Base-by-base conservation (phyloP, 2,888 invertebrate genomes). In the Drosophila subquinaria region DNA sequence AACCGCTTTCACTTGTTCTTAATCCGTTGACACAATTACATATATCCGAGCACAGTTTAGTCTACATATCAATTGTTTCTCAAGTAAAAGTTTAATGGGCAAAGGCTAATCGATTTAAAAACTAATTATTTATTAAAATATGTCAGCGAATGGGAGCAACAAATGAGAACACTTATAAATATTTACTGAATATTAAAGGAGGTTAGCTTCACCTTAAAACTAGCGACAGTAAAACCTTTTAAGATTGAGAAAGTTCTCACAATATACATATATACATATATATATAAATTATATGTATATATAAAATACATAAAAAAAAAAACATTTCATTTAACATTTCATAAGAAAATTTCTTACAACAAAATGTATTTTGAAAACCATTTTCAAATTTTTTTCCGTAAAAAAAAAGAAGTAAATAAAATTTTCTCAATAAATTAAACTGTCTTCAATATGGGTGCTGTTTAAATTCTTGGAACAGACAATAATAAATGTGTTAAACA, bases 81-180 rank as follows among this genome's bases (percentile, higher is more conserved):
- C 40, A 42, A 55, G 15, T 30, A 10, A 42, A 15, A n/a, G 23
- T 27, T 23, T 13, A 52, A 52, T 52, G 1, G 9, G 3, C n/a
- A 27, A 6, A 3, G 9, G 9, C n/a, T 20, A n/a, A 38, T n/a
- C 9, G 36, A n/a, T 5, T 23, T 1, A n/a, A 23, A 23, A 38
- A 40, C 27, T 15, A 52, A 38, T 53, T 53, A 40, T 27, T 40
- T 27, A 9, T n/a, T 20, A 9, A 43, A 43, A 43, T 20, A 43
- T 43, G 20, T 43, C 43, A 20, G 20, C 43, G 13, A 45, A 23
- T 5, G 23, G 6, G 6, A 23, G 10, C 23, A 13, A 5, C 4
- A 13, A 36, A 13, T 4, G 36, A 11, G 3, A 36, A 13, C 0
- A 27, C 0, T 13, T 1, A 13, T 36, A 5, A 36, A n/a, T 36